Base-by-base conservation (phyloP, 1,140 invertebrate species). In the Gerris buenoi region DNA sequence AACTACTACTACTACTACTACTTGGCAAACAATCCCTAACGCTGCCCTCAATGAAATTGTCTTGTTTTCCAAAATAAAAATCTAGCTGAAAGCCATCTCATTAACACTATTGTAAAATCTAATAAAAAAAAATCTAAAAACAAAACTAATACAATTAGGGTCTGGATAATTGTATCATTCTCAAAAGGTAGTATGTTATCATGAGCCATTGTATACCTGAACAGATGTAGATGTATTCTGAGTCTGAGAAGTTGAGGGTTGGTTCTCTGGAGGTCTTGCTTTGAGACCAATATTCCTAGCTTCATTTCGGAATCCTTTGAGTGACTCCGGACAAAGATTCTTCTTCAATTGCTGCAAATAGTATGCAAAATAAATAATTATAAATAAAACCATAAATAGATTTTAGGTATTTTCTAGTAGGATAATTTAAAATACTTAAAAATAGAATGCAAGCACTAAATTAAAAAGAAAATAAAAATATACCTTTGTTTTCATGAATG, bases 271-370 rank as follows among this genome's bases (percentile, higher is more conserved):
- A 68, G 78, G 79, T 26, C 78, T 72, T 22, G 78, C 77, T 76
- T 85, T 90, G 72, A 27, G 18, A 46, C 33, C 33, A 15, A 18
- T 63, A 28, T 26, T 10, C 1, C 26, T n/a, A 22, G 1, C 15
- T 29, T 88, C 85, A 67, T 93, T 86, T 70, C 93, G 86, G 73
- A 95, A 91, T 27, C 87, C 87, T 79, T 98, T 97, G 28, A 99
- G 79, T 0, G 95, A 94, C 71, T 97, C 95, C 0, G 95, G 95
- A 0, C 93, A 96, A 1, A 99, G 75, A 80, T 98, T 98, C 74
- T 95, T 91, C 75, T 96, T 94, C 63, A 98, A 77, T 80, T 95
- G 89, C 81, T 97, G 83, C 1, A 79, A 68, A 46, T 46, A 46
- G 18, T 46, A 46, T 46, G 3, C 14, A 68, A 25, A 67, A 63